These are phyloP conservation scores for Struthio camelus DNA, from an alignment of 2,113 vertebrate genomes.

Conservation along the genomic window DNA sequence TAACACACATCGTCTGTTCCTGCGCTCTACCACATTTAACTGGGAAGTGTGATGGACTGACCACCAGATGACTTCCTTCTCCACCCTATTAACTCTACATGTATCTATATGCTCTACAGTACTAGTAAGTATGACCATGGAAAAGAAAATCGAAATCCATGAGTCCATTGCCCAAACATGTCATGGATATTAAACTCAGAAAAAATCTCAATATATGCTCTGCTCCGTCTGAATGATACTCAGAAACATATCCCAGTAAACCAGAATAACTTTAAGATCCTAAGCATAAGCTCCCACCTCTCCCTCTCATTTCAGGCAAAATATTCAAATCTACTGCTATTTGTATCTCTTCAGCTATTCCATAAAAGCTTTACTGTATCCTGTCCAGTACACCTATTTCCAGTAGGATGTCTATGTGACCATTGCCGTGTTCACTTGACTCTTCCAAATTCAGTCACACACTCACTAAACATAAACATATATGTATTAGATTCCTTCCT, in stretches of 20 bases:
- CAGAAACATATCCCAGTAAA: too few species aligned
- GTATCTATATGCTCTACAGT: fast-evolving
- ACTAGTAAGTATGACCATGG: neutral
- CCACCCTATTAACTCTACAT: neutral
- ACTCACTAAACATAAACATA: neutral
- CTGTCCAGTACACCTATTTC: neutral
- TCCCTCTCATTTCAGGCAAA: neutral
- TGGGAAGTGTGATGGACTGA: neutral
- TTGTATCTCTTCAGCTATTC: neutral
- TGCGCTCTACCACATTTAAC: neutral
- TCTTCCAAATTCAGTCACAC: neutral
- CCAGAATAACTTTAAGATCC: neutral
- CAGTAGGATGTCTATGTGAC: neutral
- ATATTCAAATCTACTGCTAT: neutral
- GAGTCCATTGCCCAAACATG: neutral
- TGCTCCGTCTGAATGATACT: too few species aligned
- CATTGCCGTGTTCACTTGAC: neutral
- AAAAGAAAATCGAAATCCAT: neutral
- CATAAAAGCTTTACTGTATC: neutral
- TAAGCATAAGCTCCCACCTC: neutral
- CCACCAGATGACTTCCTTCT: neutral
- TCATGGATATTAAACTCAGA: too few species aligned
- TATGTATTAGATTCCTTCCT: fast-evolving
- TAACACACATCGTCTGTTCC: neutral
- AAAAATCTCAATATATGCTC: too few species aligned